Percentiles rank a stretch among this genome's conserved stretches.
Conservation (phyloP, 2,113 vertebrate species). For the Ciconia boyciana region DNA sequence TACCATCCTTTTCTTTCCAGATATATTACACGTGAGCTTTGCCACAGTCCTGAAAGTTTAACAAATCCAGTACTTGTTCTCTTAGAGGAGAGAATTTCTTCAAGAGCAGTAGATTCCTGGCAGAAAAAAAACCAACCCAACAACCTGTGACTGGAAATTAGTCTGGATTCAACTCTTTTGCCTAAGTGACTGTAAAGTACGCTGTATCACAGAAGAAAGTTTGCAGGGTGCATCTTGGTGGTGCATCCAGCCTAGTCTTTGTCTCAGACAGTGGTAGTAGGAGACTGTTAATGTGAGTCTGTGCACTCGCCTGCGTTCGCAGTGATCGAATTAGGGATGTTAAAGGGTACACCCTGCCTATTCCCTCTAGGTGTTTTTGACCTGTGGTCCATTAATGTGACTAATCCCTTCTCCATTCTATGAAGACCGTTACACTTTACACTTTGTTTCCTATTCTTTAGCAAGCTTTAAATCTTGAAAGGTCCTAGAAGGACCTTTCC, state of each 20-base stretch:
- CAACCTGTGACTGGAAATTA: background rate
- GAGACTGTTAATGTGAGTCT: background rate
- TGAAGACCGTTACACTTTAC: background rate
- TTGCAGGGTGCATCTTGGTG: background rate
- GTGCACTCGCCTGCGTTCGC: accelerated
- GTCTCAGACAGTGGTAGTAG: background rate
- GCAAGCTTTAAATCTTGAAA: background rate
- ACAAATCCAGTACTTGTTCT: background rate
- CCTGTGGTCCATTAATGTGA: background rate
- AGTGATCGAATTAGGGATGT: accelerated
- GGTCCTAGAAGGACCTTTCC: background rate
- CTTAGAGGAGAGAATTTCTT: background rate
- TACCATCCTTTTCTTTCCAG: background rate
- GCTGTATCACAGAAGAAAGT: background rate
- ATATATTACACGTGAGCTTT: background rate
- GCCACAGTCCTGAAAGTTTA: background rate
- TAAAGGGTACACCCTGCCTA: background rate
- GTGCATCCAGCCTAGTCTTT: background rate
- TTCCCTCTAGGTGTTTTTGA: background rate
- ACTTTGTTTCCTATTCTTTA: background rate
- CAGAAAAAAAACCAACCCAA: background rate
- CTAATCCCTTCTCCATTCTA: background rate
- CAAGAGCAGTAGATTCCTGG: background rate
- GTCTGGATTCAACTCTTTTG: background rate
- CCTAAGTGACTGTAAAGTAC: background rate